Conservation (phyloP, 2,797 vertebrate genomes). For the Yasuhikotakia modesta region DNA sequence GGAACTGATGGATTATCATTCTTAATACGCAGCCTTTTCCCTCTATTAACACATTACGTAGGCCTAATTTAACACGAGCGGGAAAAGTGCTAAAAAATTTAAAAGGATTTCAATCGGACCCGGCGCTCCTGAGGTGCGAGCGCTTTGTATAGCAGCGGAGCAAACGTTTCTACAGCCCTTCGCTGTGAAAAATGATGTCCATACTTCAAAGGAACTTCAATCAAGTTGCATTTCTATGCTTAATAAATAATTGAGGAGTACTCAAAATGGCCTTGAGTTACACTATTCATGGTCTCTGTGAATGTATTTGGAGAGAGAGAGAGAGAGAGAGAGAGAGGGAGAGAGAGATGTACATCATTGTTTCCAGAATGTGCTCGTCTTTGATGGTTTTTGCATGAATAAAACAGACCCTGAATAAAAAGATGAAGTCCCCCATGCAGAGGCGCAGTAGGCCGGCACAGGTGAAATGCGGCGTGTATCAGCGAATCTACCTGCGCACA, state of each 20-base stretch:
- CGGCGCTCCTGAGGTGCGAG: slow-evolving; percentile 53
- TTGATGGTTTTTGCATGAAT: slow-evolving; percentile 77
- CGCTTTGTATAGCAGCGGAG: slow-evolving; percentile 22
- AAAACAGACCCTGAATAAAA: slow-evolving; percentile 71
- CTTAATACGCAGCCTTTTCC: slow-evolving; percentile 17
- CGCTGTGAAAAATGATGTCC: slow-evolving; percentile 76
- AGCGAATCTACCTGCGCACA: slow-evolving; percentile 25
- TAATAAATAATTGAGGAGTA: slow-evolving; percentile 83
- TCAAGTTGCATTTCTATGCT: slow-evolving; percentile 80
- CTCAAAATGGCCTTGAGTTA: slow-evolving; percentile 76
- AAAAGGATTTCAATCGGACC: slow-evolving; percentile 73
- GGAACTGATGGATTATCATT: slow-evolving; percentile 33
- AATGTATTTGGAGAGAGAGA: slow-evolving; percentile 27
- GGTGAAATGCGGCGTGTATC: neutral
- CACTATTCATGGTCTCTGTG: slow-evolving; percentile 43
- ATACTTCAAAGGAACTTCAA: slow-evolving; percentile 83
- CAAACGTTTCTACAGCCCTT: slow-evolving; percentile 24
- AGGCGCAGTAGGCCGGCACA: neutral
- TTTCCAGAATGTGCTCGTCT: slow-evolving; percentile 59
- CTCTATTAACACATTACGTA: slow-evolving; percentile 70
- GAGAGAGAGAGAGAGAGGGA: neutral
- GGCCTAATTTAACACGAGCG: slow-evolving; percentile 72
- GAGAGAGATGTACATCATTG: slow-evolving; percentile 19
- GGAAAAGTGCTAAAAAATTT: slow-evolving; percentile 73
- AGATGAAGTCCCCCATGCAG: slow-evolving; percentile 2